These are phyloP conservation scores for Macaria notata DNA, from an alignment of 2,888 invertebrate genomes.

Conservation along the genomic window DNA sequence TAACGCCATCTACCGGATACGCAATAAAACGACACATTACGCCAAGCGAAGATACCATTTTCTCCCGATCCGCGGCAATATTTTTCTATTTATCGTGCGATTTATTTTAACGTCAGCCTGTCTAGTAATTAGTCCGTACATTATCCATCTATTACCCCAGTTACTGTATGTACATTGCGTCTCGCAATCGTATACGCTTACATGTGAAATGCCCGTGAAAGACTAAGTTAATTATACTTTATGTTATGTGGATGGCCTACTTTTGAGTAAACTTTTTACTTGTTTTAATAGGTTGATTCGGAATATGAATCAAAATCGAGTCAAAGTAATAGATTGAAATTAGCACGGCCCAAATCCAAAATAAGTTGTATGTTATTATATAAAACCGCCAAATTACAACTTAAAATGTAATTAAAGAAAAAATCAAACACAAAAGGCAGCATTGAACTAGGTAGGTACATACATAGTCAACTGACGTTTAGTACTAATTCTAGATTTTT, in stretches of 20 bases:
- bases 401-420: too few relatives aligned
- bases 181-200: constrained; percentile 21
- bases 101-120: neutral
- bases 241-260: constrained; percentile 33
- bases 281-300: constrained; percentile 17
- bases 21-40: too few relatives aligned
- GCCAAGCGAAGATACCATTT: neutral
- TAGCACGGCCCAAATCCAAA: too few relatives aligned
- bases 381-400: too few relatives aligned
- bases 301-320: neutral
- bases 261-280: constrained; percentile 24
- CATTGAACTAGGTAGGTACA: too few relatives aligned
- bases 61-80: neutral
- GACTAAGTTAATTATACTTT: constrained; percentile 33
- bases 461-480: too few relatives aligned
- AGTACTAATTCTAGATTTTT: too few relatives aligned
- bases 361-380: too few relatives aligned
- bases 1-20: too few relatives aligned
- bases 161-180: constrained; percentile 13
- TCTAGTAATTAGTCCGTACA: constrained; percentile 15
- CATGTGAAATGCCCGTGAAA: constrained; percentile 35
- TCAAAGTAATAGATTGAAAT: neutral
- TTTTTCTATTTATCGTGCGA: neutral
- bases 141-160: constrained; percentile 25
- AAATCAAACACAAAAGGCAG: too few relatives aligned